Evolutionary conservation across 1,140 invertebrate genomes (phyloP).

Genomic region (Drosophila athabasca): DNA sequence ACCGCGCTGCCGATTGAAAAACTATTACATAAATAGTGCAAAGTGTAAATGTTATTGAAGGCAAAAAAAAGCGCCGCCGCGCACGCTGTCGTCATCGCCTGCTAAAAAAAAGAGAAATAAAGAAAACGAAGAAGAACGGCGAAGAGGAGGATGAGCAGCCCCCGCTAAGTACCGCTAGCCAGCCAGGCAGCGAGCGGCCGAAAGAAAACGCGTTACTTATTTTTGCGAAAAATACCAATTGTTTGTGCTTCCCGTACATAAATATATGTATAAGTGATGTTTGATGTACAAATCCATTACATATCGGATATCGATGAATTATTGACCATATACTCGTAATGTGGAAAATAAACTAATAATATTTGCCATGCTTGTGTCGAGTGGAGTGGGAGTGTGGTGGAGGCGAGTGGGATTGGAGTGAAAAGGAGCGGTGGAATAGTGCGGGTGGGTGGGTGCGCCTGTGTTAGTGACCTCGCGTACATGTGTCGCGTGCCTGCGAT

Average conservation of each 20-base stretch:
- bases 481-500: conserved; percentile 67
- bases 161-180: conserved; percentile 15
- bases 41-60: conserved; percentile 81
- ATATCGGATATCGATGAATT: conserved; percentile 20
- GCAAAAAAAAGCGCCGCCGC: conserved; percentile 63
- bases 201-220: conserved; percentile 63
- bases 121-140: conserved; percentile 39
- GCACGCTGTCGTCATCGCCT: conserved; percentile 77
- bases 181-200: conserved; percentile 17
- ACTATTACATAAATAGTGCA: conserved; percentile 81
- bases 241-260: conserved; percentile 32
- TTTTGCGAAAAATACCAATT: conserved; percentile 53
- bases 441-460: conserved; percentile 42
- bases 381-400: conserved; percentile 1
- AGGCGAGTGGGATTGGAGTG: conserved; percentile 10
- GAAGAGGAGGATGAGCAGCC: conserved; percentile 56
- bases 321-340: conserved; percentile 46
- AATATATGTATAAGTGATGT: conserved; percentile 12
- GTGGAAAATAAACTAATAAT: conserved; percentile 75
- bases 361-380: conserved; percentile 39
- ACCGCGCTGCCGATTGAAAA: conserved; percentile 64
- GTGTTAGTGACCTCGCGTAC: conserved; percentile 76
- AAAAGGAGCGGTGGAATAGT: conserved; percentile 17
- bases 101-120: conserved; percentile 43
- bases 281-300: conserved; percentile 38